These are phyloP conservation scores for Oophaga sylvatica DNA, from an alignment of 2,797 vertebrate genomes.

Conservation along the genomic window DNA sequence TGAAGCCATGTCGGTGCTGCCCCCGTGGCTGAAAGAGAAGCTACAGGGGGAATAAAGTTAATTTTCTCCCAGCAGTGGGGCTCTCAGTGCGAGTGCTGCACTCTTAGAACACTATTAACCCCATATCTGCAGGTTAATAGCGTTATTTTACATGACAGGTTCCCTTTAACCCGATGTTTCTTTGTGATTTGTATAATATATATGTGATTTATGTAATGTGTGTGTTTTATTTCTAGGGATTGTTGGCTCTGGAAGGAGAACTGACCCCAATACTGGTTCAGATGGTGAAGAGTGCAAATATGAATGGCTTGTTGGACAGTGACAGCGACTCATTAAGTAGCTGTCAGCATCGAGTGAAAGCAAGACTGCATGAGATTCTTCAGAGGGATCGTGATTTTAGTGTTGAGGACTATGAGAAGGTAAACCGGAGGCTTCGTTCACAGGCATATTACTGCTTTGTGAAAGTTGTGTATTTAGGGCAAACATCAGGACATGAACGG, in stretches of 20 bases:
- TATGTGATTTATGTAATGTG: slow-evolving; percentile 14
- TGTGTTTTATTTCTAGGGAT: slow-evolving; percentile 73
- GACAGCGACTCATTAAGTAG: slow-evolving; percentile 87
- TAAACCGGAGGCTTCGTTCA: slow-evolving; percentile 53
- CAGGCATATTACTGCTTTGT: too few species aligned
- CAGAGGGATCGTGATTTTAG: slow-evolving; percentile 86
- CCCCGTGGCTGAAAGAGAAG: too few species aligned
- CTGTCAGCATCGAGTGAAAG: slow-evolving; percentile 88
- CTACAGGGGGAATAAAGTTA: too few species aligned
- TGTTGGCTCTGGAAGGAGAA: slow-evolving; percentile 86
- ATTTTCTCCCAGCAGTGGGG: too few species aligned
- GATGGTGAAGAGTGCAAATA: slow-evolving; percentile 92
- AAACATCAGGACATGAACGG: too few species aligned
- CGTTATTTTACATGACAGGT: not conserved
- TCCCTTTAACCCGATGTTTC: not conserved
- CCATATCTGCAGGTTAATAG: too few species aligned
- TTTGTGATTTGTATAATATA: too few species aligned
- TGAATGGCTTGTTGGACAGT: slow-evolving; percentile 88
- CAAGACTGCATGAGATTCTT: slow-evolving; percentile 86
- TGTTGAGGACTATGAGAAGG: slow-evolving; percentile 86
- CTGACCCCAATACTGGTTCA: slow-evolving; percentile 89
- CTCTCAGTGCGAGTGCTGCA: too few species aligned
- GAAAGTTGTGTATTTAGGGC: too few species aligned
- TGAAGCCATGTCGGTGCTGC: too few species aligned
- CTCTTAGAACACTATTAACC: too few species aligned